phyloP scores from a whole-genome alignment of 2,113 vertebrate genomes.

The Xiphorhynchus elegans region DNA sequence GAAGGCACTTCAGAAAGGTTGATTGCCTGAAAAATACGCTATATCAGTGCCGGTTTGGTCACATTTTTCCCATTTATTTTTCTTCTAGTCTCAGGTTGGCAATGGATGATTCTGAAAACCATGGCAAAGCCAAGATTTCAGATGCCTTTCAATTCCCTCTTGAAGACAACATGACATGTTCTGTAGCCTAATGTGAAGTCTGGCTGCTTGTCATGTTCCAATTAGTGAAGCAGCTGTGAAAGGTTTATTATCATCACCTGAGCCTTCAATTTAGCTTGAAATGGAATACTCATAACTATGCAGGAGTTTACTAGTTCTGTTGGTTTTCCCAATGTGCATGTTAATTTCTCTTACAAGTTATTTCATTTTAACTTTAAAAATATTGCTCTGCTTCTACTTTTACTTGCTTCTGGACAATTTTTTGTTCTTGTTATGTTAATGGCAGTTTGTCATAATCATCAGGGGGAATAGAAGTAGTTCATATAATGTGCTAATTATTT shows the following conservation, averaged over 20 bases:
- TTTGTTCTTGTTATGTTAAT: slow-evolving; percentile 10
- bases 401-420: not conserved
- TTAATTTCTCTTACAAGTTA: not conserved
- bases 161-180: not conserved
- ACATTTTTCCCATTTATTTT: not conserved
- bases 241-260: not conserved
- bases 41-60: rapidly evolving
- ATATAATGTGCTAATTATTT: slow-evolving; percentile 37
- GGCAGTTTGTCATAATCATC: slow-evolving; percentile 15
- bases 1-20: not conserved
- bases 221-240: slow-evolving; percentile 21
- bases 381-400: not conserved
- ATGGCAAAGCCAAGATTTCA: not conserved
- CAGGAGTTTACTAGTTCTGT: not conserved
- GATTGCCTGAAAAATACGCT: not conserved
- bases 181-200: not conserved
- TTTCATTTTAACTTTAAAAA: not conserved
- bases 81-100: not conserved
- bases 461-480: not conserved
- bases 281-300: not conserved
- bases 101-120: not conserved
- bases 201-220: not conserved
- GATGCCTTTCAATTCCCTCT: not conserved
- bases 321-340: not conserved
- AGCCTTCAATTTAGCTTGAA: not conserved